These are phyloP conservation scores for Brachionus rotundiformis DNA, from an alignment of 1,140 invertebrate species.

Conservation along the genomic window DNA sequence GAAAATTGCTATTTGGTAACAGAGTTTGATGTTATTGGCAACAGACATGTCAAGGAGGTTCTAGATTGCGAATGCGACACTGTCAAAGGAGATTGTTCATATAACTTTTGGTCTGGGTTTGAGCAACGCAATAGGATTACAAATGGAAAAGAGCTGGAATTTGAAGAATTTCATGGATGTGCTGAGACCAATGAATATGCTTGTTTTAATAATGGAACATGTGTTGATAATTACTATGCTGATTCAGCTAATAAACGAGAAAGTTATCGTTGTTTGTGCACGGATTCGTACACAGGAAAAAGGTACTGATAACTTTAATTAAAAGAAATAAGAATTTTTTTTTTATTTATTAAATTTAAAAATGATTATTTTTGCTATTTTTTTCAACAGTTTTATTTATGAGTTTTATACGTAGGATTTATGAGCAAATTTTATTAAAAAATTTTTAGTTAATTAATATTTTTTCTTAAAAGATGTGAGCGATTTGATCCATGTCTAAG, in stretches of 20 bases:
- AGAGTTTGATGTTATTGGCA: neutral
- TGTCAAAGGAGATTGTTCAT: neutral
- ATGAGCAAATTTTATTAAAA: conserved; percentile 1
- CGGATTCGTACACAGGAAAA: conserved; percentile 24
- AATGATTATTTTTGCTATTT: neutral
- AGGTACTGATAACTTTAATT: conserved; percentile 25
- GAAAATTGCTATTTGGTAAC: conserved; percentile 30
- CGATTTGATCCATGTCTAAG: conserved; percentile 40
- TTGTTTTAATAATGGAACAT: conserved; percentile 51
- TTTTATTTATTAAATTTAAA: neutral
- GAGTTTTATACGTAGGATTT: neutral
- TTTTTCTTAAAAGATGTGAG: conserved; percentile 46
- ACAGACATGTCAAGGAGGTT: neutral
- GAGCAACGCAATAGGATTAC: neutral
- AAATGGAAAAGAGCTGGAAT: neutral
- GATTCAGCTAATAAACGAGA: neutral
- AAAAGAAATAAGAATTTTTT: neutral
- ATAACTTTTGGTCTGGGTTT: neutral
- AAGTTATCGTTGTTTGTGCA: conserved; percentile 2
- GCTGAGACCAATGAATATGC: conserved; percentile 21
- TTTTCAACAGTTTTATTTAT: neutral
- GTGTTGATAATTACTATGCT: conserved; percentile 46
- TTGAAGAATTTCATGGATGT: conserved; percentile 30
- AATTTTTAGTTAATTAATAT: neutral
- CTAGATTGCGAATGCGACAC: neutral